Evolutionary conservation across 1,140 invertebrate species (phyloP).

Genomic region (Halyomorpha halys): DNA sequence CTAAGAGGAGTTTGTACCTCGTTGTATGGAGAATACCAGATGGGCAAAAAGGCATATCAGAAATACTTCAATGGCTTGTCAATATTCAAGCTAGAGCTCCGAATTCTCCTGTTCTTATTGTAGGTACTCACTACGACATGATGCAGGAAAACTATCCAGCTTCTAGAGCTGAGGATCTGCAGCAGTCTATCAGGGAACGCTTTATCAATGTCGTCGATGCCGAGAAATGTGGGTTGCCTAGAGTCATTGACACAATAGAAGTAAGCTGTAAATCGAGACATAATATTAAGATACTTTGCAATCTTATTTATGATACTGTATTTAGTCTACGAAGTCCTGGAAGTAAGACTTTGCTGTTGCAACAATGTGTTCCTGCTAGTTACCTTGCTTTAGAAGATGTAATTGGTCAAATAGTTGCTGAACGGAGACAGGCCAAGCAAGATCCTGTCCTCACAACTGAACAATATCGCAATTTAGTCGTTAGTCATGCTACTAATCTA

Average conservation of each 20-base stretch:
- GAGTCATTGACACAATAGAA: conserved; percentile 88
- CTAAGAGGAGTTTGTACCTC: conserved; percentile 87
- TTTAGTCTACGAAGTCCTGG: conserved; percentile 81
- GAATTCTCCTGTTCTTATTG: conserved; percentile 86
- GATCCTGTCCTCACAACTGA: conserved; percentile 86
- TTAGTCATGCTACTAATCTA: conserved; percentile 43
- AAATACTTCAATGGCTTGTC: conserved; percentile 88
- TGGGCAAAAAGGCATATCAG: conserved; percentile 79
- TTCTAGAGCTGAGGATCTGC: conserved; percentile 68
- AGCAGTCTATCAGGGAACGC: conserved; percentile 72
- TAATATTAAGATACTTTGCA: conserved; percentile 83
- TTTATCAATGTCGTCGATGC: conserved; percentile 91
- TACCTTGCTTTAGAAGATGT: conserved; percentile 92
- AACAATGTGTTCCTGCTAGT: conserved; percentile 90
- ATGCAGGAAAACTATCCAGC: conserved; percentile 60
- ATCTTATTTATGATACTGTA: conserved; percentile 87
- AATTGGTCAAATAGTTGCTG: conserved; percentile 64
- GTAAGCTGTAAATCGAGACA: conserved; percentile 80
- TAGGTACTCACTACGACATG: conserved; percentile 90
- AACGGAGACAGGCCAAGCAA: conserved; percentile 48
- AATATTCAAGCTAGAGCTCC: conserved; percentile 90
- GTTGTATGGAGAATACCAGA: conserved; percentile 93
- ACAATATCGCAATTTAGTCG: conserved; percentile 64
- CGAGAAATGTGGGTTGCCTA: conserved; percentile 88
- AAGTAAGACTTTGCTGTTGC: conserved; percentile 79